These are phyloP conservation scores for Novumbra hubbsi DNA, from an alignment of 2,797 vertebrate genomes.

Conservation along the genomic window DNA sequence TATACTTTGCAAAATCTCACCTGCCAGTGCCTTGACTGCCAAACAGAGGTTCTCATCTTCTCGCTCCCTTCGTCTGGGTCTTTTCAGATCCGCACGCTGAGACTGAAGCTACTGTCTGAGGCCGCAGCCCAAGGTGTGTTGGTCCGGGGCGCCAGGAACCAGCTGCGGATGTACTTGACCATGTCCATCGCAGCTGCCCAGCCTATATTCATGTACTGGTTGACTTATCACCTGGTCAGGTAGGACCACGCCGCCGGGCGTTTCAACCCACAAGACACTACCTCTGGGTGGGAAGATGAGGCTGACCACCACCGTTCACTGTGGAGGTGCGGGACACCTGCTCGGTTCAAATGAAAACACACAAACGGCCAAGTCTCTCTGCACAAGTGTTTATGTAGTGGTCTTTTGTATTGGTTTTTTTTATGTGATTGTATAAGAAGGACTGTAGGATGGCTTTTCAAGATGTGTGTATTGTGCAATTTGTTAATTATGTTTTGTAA, in stretches of 20 bases:
- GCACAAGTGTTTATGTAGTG: conserved; percentile 49
- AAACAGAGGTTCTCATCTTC: background rate
- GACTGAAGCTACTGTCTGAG: conserved; percentile 88
- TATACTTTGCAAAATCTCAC: background rate
- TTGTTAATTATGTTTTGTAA: conserved; percentile 50
- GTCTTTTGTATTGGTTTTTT: conserved; percentile 44
- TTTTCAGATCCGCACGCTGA: conserved; percentile 83
- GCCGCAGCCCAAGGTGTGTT: conserved; percentile 83
- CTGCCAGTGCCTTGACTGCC: background rate
- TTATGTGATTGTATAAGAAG: conserved; percentile 38
- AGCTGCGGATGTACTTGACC: conserved; percentile 93
- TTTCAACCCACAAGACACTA: background rate
- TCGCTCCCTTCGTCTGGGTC: background rate
- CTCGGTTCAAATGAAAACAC: conserved; percentile 28
- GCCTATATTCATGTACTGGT: conserved; percentile 93
- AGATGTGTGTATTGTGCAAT: conserved; percentile 57
- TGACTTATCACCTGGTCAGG: conserved; percentile 89
- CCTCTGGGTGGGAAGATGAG: background rate
- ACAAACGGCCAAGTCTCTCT: conserved; percentile 34
- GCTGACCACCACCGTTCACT: background rate
- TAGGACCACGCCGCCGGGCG: conserved; percentile 51
- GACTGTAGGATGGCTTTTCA: conserved; percentile 43
- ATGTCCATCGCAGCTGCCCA: conserved; percentile 88
- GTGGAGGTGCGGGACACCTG: conserved; percentile 18
- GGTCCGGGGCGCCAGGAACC: conserved; percentile 83